These are phyloP conservation scores for Lithosia quadra DNA, from an alignment of 2,888 invertebrate species.

Conservation along the genomic window DNA sequence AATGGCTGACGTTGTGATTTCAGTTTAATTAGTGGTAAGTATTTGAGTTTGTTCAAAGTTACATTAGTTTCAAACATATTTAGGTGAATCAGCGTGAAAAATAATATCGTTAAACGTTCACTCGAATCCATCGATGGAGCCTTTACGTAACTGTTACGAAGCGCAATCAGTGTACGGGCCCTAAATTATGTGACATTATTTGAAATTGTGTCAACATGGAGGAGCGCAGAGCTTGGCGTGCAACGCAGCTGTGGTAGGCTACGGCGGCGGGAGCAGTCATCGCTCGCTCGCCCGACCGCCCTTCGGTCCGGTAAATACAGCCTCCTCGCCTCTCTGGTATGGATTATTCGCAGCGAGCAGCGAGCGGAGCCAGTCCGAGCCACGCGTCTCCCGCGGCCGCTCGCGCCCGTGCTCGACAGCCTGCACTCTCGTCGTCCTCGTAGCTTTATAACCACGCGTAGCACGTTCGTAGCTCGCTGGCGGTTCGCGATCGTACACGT, in stretches of 20 bases:
- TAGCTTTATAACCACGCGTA: slow-evolving; percentile 52
- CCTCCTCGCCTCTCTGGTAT: slow-evolving; percentile 82
- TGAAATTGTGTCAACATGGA: slow-evolving; percentile 83
- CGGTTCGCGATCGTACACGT: slow-evolving; percentile 60
- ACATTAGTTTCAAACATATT: slow-evolving; percentile 45
- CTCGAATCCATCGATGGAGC: slow-evolving; percentile 46
- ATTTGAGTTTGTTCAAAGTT: slow-evolving; percentile 39
- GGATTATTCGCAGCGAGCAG: slow-evolving; percentile 82
- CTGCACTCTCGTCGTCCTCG: slow-evolving; percentile 50
- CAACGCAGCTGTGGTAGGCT: slow-evolving; percentile 57
- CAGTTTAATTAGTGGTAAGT: slow-evolving; percentile 18
- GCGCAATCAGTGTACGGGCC: slow-evolving; percentile 65
- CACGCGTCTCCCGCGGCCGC: slow-evolving; percentile 77
- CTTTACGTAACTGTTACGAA: slow-evolving; percentile 53
- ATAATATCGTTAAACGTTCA: slow-evolving; percentile 36
- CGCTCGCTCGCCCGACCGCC: slow-evolving; percentile 77
- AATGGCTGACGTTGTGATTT: slow-evolving; percentile 20
- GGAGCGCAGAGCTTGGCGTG: slow-evolving; percentile 60
- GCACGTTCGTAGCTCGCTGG: slow-evolving; percentile 57
- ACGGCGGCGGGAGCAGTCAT: slow-evolving; percentile 69
- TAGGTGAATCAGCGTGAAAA: slow-evolving; percentile 37
- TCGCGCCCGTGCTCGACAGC: slow-evolving; percentile 51
- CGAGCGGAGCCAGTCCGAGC: slow-evolving; percentile 79
- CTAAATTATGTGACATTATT: slow-evolving; percentile 78
- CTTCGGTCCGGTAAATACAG: slow-evolving; percentile 84